Conservation (phyloP, 2,113 vertebrate genomes). For the Amazona vittata region DNA sequence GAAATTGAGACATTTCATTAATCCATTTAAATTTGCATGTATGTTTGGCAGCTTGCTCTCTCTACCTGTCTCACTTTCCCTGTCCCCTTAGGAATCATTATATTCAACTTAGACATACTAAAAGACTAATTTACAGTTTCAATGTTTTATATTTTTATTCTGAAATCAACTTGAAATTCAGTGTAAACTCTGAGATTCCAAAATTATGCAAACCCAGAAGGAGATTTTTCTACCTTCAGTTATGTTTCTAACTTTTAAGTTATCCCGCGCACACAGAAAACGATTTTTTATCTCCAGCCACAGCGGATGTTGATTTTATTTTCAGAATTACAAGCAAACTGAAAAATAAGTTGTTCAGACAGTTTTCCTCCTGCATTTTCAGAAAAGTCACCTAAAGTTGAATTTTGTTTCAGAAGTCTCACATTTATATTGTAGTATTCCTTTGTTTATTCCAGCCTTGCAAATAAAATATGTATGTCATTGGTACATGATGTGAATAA, state of each 20-base stretch:
- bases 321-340: not conserved
- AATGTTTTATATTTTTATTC: not conserved
- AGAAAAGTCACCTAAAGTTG: not conserved
- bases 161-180: not conserved
- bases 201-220: not conserved
- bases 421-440: not conserved
- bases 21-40: not conserved
- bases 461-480: not conserved
- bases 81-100: not conserved
- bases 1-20: not conserved
- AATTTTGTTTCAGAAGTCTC: not conserved
- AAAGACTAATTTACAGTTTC: not conserved
- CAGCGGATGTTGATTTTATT: not conserved
- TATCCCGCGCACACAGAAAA: not conserved
- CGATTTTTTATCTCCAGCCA: not conserved
- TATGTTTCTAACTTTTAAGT: not conserved
- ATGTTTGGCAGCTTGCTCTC: not conserved
- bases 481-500: not conserved
- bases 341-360: not conserved
- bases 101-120: not conserved
- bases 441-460: not conserved
- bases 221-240: not conserved
- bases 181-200: not conserved
- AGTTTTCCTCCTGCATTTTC: not conserved
- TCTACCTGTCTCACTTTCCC: not conserved